These are phyloP conservation scores for Heliopora coerulea DNA, from an alignment of 92 coral and sea anemone genomes.

Conservation along the genomic window DNA sequence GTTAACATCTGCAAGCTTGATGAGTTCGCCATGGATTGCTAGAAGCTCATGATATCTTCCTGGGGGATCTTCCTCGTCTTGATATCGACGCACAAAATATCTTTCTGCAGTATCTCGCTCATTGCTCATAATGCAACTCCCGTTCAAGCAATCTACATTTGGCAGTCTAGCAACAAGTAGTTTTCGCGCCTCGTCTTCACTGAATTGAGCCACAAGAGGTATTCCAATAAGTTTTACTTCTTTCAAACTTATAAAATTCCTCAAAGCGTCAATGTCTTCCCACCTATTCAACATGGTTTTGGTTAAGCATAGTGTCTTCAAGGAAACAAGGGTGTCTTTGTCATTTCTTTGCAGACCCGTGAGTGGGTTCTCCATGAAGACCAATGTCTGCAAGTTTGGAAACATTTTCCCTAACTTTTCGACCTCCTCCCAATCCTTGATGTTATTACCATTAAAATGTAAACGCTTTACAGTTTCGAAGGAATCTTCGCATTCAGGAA, in stretches of 20 bases:
- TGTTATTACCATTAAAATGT: slow-evolving; percentile 66
- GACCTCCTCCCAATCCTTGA: slow-evolving; percentile 75
- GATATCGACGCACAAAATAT: slow-evolving; percentile 69
- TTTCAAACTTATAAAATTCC: slow-evolving; percentile 56
- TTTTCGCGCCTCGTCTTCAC: slow-evolving; percentile 66
- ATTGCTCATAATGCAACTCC: slow-evolving; percentile 55
- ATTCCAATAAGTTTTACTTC: slow-evolving; percentile 82
- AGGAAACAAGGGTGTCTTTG: slow-evolving; percentile 53
- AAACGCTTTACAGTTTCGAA: slow-evolving; percentile 67
- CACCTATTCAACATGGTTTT: slow-evolving; percentile 66
- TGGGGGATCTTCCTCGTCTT: slow-evolving; percentile 70
- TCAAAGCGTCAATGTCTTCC: slow-evolving; percentile 82
- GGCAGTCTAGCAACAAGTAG: slow-evolving; percentile 86
- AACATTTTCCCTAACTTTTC: slow-evolving; percentile 70
- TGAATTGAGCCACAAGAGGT: slow-evolving; percentile 56
- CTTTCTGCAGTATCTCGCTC: slow-evolving; percentile 92
- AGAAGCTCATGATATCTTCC: slow-evolving; percentile 66
- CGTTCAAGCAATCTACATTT: slow-evolving; percentile 70
- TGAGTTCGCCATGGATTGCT: slow-evolving; percentile 65
- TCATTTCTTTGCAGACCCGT: slow-evolving; percentile 51
- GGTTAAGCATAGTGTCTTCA: slow-evolving; percentile 59
- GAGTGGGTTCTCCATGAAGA: slow-evolving; percentile 78
- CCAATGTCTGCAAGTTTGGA: slow-evolving; percentile 67
- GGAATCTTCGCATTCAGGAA: slow-evolving; percentile 56
- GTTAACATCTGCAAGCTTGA: slow-evolving; percentile 77